Percentiles rank a stretch among this genome's conserved stretches.
Evolutionary conservation across 2,797 vertebrate species (phyloP).

Genomic region (Pteronotus mesoamericanus): DNA sequence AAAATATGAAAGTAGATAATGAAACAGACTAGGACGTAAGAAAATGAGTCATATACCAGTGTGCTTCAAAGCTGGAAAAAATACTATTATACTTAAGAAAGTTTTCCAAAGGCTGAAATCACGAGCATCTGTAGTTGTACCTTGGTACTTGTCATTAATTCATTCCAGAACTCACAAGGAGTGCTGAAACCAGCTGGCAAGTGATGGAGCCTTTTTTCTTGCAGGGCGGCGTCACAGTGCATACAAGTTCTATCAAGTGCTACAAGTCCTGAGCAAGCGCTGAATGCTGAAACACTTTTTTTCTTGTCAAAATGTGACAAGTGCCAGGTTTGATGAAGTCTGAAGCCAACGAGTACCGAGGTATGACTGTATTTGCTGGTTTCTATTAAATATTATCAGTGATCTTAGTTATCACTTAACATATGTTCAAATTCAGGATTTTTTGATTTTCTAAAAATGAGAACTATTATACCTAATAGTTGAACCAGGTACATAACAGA

Average conservation of each 20-base stretch:
- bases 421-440: background rate
- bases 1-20: background rate
- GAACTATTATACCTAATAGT: background rate
- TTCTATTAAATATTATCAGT: background rate
- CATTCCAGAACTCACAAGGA: background rate
- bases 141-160: background rate
- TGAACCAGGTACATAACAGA: background rate
- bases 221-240: background rate
- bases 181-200: background rate
- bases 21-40: background rate
- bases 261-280: background rate
- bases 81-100: background rate
- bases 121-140: background rate
- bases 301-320: background rate
- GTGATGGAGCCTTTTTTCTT: background rate
- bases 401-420: background rate
- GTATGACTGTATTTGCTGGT: background rate
- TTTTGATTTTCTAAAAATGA: background rate
- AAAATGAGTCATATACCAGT: background rate
- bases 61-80: background rate
- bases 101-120: background rate
- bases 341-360: background rate
- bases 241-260: background rate
- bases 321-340: too few relatives aligned
- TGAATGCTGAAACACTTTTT: background rate